Evolutionary conservation across 2,888 invertebrate genomes (phyloP), one percentile per base, ranked within the genome.

Genomic region (Drosophila suboccidentalis): DNA sequence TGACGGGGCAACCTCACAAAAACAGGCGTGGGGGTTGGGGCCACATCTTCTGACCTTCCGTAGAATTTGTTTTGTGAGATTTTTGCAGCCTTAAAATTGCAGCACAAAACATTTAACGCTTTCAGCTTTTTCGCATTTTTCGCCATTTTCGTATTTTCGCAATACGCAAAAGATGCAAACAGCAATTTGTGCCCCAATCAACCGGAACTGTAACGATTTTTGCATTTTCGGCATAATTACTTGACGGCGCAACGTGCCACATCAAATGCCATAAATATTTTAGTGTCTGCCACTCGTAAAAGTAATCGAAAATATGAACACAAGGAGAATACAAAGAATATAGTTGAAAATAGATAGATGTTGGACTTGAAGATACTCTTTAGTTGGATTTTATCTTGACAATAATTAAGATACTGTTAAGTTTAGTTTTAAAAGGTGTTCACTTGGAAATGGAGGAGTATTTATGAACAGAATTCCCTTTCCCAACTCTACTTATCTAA

Each of bases 151-250:
- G 46, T 26, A 26, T 49, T 50, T 46, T 53, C 47, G 59, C 70
- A 67, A 61, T 67, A 62, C 64, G 57, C 74, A 67, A 71, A 69
- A 72, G 43, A 57, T 19, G 61, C 47, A 50, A 60, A 32, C 44
- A 64, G 60, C 51, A 50, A 43, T 38, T 36, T 51, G 41, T 15
- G 62, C 57, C 67, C 69, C 74, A 75, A 78, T 75, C 80, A 70
- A 78, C 67, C 86, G 78, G 78, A 85, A 82, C 80, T 82, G 82
- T 71, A 82, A 80, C 82, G 70, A 61, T 65, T 80, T 79, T 57
- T 41, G 46, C 61, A 9, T 6, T 57, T 58, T 46, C 38, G 74
- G 62, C 62, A 68, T 66, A 70, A 75, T 75, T 70, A 71, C 66
- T 55, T 34, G 47, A 70, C 64, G 46, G 19, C 54, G 36, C 62